phyloP scores from a whole-genome alignment of 2,113 vertebrate genomes.

The Corynorhinus townsendii region DNA sequence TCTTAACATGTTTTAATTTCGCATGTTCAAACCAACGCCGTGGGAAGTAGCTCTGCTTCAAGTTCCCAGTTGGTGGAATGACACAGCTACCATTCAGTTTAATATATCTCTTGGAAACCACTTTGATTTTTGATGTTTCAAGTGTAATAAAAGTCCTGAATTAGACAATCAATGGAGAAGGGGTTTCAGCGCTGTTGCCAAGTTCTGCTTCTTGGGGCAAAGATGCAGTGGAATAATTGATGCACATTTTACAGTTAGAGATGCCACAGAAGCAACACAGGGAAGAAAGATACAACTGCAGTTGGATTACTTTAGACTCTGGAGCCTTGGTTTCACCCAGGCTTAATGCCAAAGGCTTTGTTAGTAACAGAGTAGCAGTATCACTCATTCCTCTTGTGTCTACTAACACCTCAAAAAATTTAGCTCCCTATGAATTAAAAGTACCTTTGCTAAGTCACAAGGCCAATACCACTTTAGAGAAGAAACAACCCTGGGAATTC shows the following conservation, averaged over 20 bases:
- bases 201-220: neutral
- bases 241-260: neutral
- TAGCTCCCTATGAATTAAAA: neutral
- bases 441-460: neutral
- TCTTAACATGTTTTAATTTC: neutral
- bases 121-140: neutral
- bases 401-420: neutral
- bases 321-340: neutral
- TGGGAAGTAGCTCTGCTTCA: neutral
- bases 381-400: neutral
- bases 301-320: neutral
- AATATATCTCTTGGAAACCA: neutral
- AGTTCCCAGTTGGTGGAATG: neutral
- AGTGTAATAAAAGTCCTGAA: neutral
- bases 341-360: neutral
- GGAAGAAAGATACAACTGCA: neutral
- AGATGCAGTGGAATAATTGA: neutral
- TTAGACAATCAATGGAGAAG: neutral
- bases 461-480: neutral
- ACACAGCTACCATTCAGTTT: neutral
- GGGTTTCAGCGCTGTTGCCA: neutral
- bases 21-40: neutral
- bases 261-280: fast-evolving
- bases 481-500: neutral
- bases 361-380: neutral